Conservation (phyloP, 2,113 vertebrate genomes). For the Onychorhynchus coronatus region DNA sequence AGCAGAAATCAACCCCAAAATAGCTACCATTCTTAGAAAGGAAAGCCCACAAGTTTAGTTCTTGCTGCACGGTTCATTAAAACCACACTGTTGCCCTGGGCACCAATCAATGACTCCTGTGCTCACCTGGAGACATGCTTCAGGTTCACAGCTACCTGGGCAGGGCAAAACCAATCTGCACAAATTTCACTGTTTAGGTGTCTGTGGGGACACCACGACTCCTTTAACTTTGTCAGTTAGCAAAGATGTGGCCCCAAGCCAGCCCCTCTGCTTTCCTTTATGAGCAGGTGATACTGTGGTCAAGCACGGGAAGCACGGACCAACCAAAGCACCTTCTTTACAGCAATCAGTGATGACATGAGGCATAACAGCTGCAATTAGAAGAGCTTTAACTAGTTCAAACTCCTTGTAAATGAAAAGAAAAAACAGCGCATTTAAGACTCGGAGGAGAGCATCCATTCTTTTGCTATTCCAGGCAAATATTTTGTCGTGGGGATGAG, state of each 20-base stretch:
- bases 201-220: rapidly evolving
- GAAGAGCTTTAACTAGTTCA: not conserved
- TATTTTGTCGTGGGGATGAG: not conserved
- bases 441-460: not conserved
- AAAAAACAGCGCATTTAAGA: not conserved
- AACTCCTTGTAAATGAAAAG: not conserved
- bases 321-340: not conserved
- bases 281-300: rapidly evolving
- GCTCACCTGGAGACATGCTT: rapidly evolving
- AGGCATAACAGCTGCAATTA: not conserved
- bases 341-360: not conserved
- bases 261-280: too few species aligned
- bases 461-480: not conserved
- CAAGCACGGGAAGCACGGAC: not conserved
- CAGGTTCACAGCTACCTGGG: rapidly evolving
- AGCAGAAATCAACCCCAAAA: not conserved
- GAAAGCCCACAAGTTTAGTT: not conserved
- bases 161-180: not conserved
- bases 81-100: not conserved
- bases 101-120: not conserved
- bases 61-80: rapidly evolving
- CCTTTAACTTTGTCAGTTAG: not conserved
- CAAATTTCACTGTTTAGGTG: not conserved
- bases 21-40: not conserved
- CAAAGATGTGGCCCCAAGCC: not conserved